phyloP scores from a whole-genome alignment of 2,113 vertebrate species.

The Pseudonaja textilis region DNA sequence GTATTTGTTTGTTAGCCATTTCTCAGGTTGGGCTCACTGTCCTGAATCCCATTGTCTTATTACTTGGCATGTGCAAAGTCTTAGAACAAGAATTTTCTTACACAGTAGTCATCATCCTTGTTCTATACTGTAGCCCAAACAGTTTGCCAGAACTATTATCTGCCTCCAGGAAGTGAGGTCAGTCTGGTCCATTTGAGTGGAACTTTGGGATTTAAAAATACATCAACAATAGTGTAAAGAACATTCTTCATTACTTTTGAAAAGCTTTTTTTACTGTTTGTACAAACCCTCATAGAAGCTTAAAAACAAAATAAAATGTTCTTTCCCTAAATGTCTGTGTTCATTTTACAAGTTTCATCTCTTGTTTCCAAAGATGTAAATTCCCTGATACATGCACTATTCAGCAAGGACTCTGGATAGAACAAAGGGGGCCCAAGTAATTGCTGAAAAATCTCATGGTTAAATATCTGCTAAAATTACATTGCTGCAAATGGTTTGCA shows the following conservation, averaged over 20 bases:
- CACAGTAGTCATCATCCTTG: not conserved
- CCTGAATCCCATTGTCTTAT: not conserved
- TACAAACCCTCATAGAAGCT: slow-evolving; percentile 70
- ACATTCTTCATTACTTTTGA: slow-evolving; percentile 31
- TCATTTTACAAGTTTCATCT: slow-evolving; percentile 51
- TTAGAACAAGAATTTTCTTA: not conserved
- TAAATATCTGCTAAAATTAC: not conserved
- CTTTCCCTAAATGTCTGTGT: slow-evolving; percentile 27
- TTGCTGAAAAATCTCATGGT: not conserved
- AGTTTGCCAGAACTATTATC: not conserved
- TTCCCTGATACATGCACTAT: not conserved
- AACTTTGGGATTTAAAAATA: slow-evolving; percentile 19
- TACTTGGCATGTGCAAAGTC: not conserved
- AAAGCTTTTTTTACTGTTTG: slow-evolving; percentile 66
- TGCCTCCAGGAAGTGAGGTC: not conserved
- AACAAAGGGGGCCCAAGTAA: not conserved
- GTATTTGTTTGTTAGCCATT: not conserved
- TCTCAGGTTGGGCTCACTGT: not conserved
- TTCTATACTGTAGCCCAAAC: not conserved
- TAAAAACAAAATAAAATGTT: slow-evolving; percentile 64
- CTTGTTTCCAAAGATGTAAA: not conserved
- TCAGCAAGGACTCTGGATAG: not conserved
- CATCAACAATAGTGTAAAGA: slow-evolving; percentile 1
- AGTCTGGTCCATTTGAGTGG: slow-evolving; percentile 11
- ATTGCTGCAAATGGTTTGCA: not conserved